phyloP scores from a whole-genome alignment of 2,888 invertebrate species.

The Ethmia dodecea region DNA sequence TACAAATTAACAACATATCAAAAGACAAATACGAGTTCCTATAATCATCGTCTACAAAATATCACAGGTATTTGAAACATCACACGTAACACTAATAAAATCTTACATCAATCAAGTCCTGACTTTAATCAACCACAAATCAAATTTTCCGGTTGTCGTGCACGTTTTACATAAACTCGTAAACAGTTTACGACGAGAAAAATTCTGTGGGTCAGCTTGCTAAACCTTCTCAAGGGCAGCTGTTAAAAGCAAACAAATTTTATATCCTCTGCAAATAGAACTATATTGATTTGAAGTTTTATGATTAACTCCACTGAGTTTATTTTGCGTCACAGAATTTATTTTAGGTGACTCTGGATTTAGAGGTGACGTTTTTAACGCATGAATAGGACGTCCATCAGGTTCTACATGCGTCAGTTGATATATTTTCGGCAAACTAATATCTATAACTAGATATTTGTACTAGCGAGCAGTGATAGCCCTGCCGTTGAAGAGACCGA shows the following conservation, averaged over 20 bases:
- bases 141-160: constrained; percentile 39
- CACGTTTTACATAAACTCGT: constrained; percentile 35
- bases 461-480: too few relatives aligned
- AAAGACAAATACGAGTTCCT: too few relatives aligned
- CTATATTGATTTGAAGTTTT: constrained; percentile 39
- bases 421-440: too few relatives aligned
- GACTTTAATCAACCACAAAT: constrained; percentile 48
- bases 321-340: constrained; percentile 42
- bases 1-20: too few relatives aligned
- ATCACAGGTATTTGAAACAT: too few relatives aligned
- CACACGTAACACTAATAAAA: too few relatives aligned
- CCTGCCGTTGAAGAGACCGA: too few relatives aligned
- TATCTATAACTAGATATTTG: too few relatives aligned
- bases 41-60: too few relatives aligned
- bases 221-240: constrained; percentile 58
- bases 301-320: constrained; percentile 33
- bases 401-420: too few relatives aligned
- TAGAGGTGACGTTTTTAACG: too few relatives aligned
- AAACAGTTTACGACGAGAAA: constrained; percentile 44
- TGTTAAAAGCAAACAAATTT: constrained; percentile 56
- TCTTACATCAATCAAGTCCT: constrained; percentile 37
- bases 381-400: too few relatives aligned
- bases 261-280: constrained; percentile 55
- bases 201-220: constrained; percentile 31
- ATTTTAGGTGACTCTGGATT: constrained; percentile 31